Conservation (phyloP, 2,797 vertebrate species). For the Arctocebus calabarensis region DNA sequence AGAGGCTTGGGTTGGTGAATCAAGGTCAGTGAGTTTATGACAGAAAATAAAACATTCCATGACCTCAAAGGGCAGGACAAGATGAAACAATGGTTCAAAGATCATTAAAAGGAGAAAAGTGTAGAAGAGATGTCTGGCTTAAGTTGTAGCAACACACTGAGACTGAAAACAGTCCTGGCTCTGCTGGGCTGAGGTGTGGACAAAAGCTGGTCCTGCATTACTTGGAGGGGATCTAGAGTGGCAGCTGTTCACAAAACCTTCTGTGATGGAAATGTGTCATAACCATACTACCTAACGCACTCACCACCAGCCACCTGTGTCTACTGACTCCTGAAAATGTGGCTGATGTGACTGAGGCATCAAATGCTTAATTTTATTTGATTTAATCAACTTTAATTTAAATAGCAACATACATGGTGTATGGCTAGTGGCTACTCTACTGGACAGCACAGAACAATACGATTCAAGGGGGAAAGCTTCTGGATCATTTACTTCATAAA, state of each 20-base stretch:
- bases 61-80: neutral
- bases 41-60: neutral
- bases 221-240: no score
- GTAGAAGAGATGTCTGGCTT: neutral
- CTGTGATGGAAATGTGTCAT: neutral
- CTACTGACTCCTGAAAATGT: neutral
- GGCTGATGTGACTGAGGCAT: neutral
- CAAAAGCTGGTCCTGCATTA: neutral
- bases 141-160: neutral
- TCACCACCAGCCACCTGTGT: neutral
- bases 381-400: neutral
- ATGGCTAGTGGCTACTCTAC: neutral
- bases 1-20: neutral
- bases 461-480: neutral
- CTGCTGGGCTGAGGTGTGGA: neutral
- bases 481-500: neutral
- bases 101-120: neutral
- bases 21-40: neutral
- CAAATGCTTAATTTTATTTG: neutral
- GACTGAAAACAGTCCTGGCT: neutral
- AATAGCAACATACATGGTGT: neutral
- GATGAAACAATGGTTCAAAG: neutral
- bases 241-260: neutral
- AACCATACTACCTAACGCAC: rapidly evolving
- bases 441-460: neutral